Conservation (phyloP, 2,113 vertebrate species). For the Todiramphus chloris region DNA sequence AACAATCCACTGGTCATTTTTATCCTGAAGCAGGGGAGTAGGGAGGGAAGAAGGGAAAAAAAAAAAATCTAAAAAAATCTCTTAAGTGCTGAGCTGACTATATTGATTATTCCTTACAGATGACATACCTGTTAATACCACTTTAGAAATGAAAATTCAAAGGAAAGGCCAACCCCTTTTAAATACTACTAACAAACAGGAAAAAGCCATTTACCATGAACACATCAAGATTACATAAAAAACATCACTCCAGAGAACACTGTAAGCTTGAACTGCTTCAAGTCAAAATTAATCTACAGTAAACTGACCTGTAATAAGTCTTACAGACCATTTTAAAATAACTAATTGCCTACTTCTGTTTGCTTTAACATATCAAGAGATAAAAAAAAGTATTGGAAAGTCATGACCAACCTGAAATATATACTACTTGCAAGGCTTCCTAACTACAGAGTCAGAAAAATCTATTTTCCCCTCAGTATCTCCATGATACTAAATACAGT, state of each 20-base stretch:
- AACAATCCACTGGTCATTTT: not conserved
- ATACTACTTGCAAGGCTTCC: not conserved
- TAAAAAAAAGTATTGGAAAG: not conserved
- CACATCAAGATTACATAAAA: not conserved
- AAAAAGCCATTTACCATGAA: not conserved
- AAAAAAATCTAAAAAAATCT: not conserved
- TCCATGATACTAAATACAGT: not conserved
- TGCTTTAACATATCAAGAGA: not conserved
- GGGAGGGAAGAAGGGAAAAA: not conserved
- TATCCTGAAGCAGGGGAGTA: not conserved
- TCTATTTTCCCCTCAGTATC: not conserved
- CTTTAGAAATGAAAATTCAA: not conserved
- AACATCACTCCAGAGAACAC: not conserved
- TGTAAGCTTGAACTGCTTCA: not conserved
- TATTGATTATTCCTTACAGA: not conserved
- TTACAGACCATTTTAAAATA: not conserved
- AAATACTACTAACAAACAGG: not conserved
- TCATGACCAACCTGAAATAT: accelerated
- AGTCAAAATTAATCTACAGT: not conserved
- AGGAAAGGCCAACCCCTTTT: not conserved
- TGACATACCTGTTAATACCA: not conserved
- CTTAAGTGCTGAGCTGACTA: not conserved
- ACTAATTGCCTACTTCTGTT: not conserved
- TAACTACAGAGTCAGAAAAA: not conserved
- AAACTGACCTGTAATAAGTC: not conserved